A percentile compares a stretch with the other conserved stretches of the same genome.
These are phyloP conservation scores for Petrolisthes manimaculis DNA, from an alignment of 2,888 invertebrate genomes.

Conservation along the genomic window DNA sequence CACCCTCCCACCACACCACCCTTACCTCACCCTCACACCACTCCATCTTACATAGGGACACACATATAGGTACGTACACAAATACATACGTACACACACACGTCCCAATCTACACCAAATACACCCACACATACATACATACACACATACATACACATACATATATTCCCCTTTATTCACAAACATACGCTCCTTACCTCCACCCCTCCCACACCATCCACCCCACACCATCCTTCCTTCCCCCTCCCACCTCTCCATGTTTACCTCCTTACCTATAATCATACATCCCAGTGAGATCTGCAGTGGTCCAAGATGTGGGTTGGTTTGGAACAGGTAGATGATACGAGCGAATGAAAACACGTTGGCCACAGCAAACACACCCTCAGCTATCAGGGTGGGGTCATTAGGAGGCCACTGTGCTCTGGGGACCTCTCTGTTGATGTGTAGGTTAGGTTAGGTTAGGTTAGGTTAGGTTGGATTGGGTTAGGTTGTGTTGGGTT, in stretches of 20 bases:
- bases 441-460: neutral
- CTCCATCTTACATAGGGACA: neutral
- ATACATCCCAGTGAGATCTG: slow-evolving; percentile 74
- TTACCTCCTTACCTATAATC: slow-evolving; percentile 70
- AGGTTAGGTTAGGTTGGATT: neutral
- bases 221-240: neutral
- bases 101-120: neutral
- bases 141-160: slow-evolving; percentile 14
- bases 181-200: neutral
- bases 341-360: slow-evolving; percentile 74
- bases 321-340: slow-evolving; percentile 74
- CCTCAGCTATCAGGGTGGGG: slow-evolving; percentile 74
- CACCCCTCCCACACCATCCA: neutral
- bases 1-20: neutral
- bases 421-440: slow-evolving; percentile 68
- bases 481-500: neutral
- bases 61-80: no score
- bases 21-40: neutral
- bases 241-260: neutral
- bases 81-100: no score
- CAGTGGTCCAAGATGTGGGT: slow-evolving; percentile 74
- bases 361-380: slow-evolving; percentile 74
- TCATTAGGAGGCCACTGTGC: slow-evolving; percentile 73
- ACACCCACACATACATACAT: neutral
- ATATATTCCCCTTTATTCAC: neutral